Evolutionary conservation across 2,888 invertebrate genomes (phyloP), one percentile per base, ranked within the genome.

Genomic region (Amiota communis): DNA sequence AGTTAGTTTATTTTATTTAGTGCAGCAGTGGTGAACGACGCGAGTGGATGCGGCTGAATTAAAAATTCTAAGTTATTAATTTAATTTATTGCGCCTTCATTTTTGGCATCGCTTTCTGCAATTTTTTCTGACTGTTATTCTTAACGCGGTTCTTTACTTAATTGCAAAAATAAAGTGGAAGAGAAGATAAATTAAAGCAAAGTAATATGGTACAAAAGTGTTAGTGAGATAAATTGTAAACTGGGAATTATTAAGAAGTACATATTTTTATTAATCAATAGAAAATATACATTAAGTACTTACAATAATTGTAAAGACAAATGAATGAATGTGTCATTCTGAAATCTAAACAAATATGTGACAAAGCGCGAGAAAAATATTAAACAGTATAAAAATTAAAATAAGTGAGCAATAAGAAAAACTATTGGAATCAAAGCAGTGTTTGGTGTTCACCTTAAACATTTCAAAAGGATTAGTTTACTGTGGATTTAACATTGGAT

Each of bases 11-110:
- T n/a, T n/a, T n/a, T n/a, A n/a, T n/a, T n/a, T n/a, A 87, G 87
- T 87, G 86, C 83, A 86, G 82, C 83, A 85, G 86, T 85, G 85
- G n/a, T n/a, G n/a, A n/a, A n/a, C 82, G 84, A 77, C 80, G 85
- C 85, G 82, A 78, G 77, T 76, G 77, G 64, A 48, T 57, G 73
- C 73, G 71, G 70, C 67, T 63, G 67, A 65, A 67, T 57, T 70
- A 13, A 67, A 48, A 67, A 49, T 67, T 67, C 36, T 20, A 49
- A 15, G n/a, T 49, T 17, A 23, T 63, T 65, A n/a, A 48, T 48
- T 68, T 23, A 51, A 51, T 59, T 57, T 70, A 17, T 59, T 47
- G 69, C 69, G 17, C 61, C 61, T 61, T 59, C 15, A 61, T 59
- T 17, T 15, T 47, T 15, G 15, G 46, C 70, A 47, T 48, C 36